phyloP scores from a whole-genome alignment of 2,797 vertebrate genomes.

The Coregonus suidteri region DNA sequence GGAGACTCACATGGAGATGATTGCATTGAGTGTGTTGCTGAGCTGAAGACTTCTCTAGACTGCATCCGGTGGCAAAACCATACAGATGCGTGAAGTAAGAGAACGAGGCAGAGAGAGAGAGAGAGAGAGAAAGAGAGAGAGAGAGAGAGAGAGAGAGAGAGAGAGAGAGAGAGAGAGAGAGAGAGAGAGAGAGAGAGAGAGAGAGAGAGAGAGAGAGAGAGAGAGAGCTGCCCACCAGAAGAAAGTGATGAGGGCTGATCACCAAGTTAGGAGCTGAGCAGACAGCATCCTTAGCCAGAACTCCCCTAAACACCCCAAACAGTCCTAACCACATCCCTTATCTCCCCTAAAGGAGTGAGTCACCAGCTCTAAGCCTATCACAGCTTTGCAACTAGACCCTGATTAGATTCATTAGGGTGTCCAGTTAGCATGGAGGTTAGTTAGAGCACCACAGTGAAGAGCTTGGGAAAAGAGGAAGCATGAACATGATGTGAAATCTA shows the following conservation, averaged over 20 bases:
- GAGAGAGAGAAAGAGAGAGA: neutral
- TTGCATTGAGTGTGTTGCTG: slow-evolving; percentile 1
- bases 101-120: neutral
- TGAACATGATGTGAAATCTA: neutral
- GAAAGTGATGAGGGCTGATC: slow-evolving; percentile 60
- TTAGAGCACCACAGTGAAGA: neutral
- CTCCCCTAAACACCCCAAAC: slow-evolving; percentile 52
- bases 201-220: neutral
- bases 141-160: too few species aligned
- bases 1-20: neutral
- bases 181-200: too few species aligned
- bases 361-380: slow-evolving; percentile 52
- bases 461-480: slow-evolving; percentile 5
- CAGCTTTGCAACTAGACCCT: slow-evolving; percentile 27
- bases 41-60: neutral
- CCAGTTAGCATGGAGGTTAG: neutral
- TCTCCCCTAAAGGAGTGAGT: slow-evolving; percentile 75
- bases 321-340: slow-evolving; percentile 66
- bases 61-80: too few species aligned
- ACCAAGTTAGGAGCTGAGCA: slow-evolving; percentile 58
- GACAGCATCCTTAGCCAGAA: slow-evolving; percentile 40
- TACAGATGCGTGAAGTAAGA: neutral
- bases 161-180: too few species aligned
- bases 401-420: slow-evolving; percentile 31
- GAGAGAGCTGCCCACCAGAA: slow-evolving; percentile 32